Evolutionary conservation across 2,797 vertebrate genomes (phyloP).

Genomic region (Acrossocheilus wenchowensis): DNA sequence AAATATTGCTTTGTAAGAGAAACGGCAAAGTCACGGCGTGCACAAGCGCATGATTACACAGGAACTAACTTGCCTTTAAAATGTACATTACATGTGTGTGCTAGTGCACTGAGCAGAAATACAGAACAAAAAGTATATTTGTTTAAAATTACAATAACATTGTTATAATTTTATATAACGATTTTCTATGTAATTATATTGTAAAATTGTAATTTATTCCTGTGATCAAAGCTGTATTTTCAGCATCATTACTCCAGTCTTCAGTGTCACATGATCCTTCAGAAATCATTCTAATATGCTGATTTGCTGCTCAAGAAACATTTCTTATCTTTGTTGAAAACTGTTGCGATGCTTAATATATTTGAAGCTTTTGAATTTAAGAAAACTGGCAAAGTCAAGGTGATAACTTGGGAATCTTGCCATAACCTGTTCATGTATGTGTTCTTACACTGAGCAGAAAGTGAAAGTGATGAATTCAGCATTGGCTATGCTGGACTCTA

Average conservation of each 20-base stretch:
- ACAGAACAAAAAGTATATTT: neutral
- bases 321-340: neutral
- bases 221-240: neutral
- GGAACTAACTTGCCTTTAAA: neutral
- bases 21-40: constrained; percentile 48
- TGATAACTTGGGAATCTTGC: neutral
- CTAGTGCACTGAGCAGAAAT: neutral
- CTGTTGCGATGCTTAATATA: neutral
- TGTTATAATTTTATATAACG: neutral
- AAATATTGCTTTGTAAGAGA: constrained; percentile 53
- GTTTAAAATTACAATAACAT: neutral
- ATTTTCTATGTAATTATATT: neutral
- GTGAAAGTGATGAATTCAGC: constrained; percentile 55
- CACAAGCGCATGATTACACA: neutral
- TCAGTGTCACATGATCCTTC: neutral
- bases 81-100: neutral
- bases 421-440: neutral
- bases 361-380: neutral
- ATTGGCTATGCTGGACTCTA: constrained; percentile 40
- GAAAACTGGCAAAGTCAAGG: neutral
- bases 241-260: neutral
- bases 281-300: neutral
- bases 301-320: neutral
- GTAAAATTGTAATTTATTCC: neutral
- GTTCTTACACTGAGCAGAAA: constrained; percentile 27